Base-by-base conservation (phyloP, 2,797 vertebrate genomes). In the Parauchenoglanis ngamensis region DNA sequence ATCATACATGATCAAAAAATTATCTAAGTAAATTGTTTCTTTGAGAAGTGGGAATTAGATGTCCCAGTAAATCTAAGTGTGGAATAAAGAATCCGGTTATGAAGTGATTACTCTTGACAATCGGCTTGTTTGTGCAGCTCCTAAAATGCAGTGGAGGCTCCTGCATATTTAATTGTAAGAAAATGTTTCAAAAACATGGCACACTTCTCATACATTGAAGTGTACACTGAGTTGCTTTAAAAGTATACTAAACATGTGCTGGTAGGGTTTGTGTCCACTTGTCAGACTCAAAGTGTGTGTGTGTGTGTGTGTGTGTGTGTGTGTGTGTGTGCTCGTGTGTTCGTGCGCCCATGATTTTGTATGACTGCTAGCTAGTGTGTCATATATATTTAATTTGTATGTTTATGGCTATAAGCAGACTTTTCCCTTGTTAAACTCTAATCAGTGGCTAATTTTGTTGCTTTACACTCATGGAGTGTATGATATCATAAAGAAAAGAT, bases 31-130 rank as follows among this genome's bases (percentile, higher is more conserved):
- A 57, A 61, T 31, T 61, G 75, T 80, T 86, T 85, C 65, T 21
- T 25, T 17, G 75, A 40, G 46, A 82, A 68, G 52, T 76, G 68
- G 56, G 81, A 90, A 70, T 77, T 70, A 81, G 40, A 83, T 88
- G 56, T 49, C 88, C 85, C 77, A 86, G 88, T 89, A 89, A 89
- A 70, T 78, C 28, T 57, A 75, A 67, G 25, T 83, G n/a, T 6
- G 52, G 52, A 83, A 87, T 44, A 86, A 85, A 89, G 80, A 81
- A 7, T 52, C 44, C 57, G 67, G 23, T 52, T 86, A 77, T 83
- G 76, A 70, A 81, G 68, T 73, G 70, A 85, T 80, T 28, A 54
- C 57, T 54, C 52, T 80, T 85, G 83, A 87, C 88, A 88, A 56
- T 85, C 81, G 76, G 15, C 17, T 35, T 63, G 61, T 87, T 89